Evolutionary conservation across 2,113 vertebrate species (phyloP), one percentile per base, ranked within the genome.

Genomic region (Dipodomys spectabilis): DNA sequence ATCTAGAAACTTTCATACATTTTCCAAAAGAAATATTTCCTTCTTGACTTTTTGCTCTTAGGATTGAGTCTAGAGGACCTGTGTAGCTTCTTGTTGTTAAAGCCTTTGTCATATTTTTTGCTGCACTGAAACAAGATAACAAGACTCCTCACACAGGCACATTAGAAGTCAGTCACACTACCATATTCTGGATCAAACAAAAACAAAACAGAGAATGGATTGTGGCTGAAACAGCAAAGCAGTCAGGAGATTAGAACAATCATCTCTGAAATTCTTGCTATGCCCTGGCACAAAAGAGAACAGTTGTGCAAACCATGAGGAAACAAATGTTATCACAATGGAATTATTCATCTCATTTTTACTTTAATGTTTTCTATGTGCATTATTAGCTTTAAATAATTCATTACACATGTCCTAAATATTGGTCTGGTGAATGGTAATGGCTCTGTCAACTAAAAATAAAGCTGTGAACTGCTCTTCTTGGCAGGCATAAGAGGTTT

Each of bases 321-420:
- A 93, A 94, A 94, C 71, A 92, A 96, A 94, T 75, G 45, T n/a
- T 87, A 93, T 82, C 74, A 80, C 25, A 85, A 71, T 82, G 44
- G 94, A 81, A 64, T 86, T 96, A 35, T 30, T 84, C 86, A 19
- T 73, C 25, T 6, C 23, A 92, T 96, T 95, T 93, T 13, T 75
- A 87, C 45, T 84, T 86, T 65, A 88, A 20, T 97, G 28, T 77
- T 82, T 88, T 93, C 60, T 57, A 25, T 73, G 25, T 79, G 6
- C 81, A n/a, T 77, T 96, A 15, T 82, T 93, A 94, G 64, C 28
- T 95, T 95, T 96, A 80, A 97, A 84, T 94, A 97, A 96, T 91
- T 93, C 87, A 89, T 18, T 88, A 75, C 11, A 11, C 27, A 11
- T 67, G 7, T 81, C 44, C 68, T 94, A 93, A 97, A 93, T 95